Evolutionary conservation across 2,797 vertebrate genomes (phyloP).

Genomic region (Sebastes oblongus): DNA sequence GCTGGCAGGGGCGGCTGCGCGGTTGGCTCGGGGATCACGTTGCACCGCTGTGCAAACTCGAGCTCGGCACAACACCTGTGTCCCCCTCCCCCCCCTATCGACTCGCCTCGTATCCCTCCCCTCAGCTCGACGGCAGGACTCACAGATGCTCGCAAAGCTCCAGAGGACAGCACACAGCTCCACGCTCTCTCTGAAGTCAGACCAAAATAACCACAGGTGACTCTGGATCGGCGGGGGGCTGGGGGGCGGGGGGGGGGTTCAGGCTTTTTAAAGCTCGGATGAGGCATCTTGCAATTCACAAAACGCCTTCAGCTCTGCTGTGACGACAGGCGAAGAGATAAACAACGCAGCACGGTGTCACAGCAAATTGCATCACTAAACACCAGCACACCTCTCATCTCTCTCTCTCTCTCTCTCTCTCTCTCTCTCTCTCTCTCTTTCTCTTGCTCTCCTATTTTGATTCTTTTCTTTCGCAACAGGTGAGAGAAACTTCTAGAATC

Average conservation of each 20-base stretch:
- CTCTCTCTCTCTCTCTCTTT: background rate
- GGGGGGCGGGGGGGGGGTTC: background rate
- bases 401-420: background rate
- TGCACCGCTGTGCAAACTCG: conserved; percentile 62
- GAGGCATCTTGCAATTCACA: conserved; percentile 51
- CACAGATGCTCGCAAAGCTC: conserved; percentile 70
- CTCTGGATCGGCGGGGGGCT: conserved; percentile 3
- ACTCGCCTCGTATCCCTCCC: background rate
- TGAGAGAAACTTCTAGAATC: conserved; percentile 45
- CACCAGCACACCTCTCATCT: background rate
- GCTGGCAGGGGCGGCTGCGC: conserved; percentile 49
- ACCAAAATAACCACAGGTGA: conserved; percentile 73
- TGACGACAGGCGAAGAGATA: conserved; percentile 33
- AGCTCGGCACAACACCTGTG: conserved; percentile 66
- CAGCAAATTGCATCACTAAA: conserved; percentile 41
- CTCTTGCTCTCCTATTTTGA: background rate
- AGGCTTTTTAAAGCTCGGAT: conserved; percentile 42
- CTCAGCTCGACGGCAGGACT: conserved; percentile 36
- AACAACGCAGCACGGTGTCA: conserved; percentile 37
- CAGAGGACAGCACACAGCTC: conserved; percentile 47
- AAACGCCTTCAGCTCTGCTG: conserved; percentile 41
- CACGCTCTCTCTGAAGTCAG: conserved; percentile 60
- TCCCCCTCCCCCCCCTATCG: background rate
- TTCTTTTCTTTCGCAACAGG: conserved; percentile 45
- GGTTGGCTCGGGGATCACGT: conserved; percentile 59